Conservation (phyloP, 92 coral and sea anemone genomes). For the Heteractis magnifica region DNA sequence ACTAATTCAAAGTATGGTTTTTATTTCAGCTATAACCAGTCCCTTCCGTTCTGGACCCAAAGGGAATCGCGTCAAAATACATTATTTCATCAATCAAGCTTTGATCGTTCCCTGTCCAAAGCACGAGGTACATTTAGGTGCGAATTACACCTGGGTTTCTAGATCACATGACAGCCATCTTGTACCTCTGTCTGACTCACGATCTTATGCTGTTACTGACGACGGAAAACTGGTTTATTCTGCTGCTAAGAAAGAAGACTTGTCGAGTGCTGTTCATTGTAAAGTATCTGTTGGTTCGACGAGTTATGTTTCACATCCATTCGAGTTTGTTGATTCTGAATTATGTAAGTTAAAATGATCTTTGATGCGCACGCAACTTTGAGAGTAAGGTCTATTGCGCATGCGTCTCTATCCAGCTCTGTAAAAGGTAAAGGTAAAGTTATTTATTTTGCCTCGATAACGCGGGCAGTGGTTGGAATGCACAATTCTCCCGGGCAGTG, state of each 20-base stretch:
- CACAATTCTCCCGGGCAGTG: too few relatives aligned
- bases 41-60: background rate
- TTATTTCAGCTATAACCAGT: background rate
- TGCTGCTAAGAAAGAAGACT: background rate
- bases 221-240: conserved; percentile 14
- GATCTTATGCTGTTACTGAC: background rate
- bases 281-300: conserved; percentile 21
- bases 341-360: background rate
- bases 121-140: conserved; percentile 17
- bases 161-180: background rate
- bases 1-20: background rate
- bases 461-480: too few relatives aligned
- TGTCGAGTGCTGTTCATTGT: background rate
- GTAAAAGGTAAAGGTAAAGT: too few relatives aligned
- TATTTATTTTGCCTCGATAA: too few relatives aligned
- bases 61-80: background rate
- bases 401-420: too few relatives aligned
- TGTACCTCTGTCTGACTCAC: background rate
- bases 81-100: background rate
- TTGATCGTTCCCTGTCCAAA: background rate
- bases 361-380: too few relatives aligned
- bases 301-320: background rate
- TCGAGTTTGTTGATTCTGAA: background rate
- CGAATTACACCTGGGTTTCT: conserved; percentile 30
- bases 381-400: too few relatives aligned